phyloP scores from a whole-genome alignment of 2,113 vertebrate genomes.

The Phalacrocorax carbo region DNA sequence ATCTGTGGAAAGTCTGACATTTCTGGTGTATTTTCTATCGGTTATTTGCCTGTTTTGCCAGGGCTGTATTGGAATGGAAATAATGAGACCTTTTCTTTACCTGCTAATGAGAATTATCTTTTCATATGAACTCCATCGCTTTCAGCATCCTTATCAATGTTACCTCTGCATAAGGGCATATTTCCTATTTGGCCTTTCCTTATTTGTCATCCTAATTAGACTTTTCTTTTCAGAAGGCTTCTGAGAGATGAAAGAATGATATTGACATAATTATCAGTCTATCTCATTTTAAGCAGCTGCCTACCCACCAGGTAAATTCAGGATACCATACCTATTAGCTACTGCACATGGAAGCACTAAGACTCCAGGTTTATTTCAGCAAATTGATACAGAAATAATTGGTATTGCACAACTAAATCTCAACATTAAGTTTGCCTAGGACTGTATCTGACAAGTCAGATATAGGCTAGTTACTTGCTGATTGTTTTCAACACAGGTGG shows the following conservation, averaged over 20 bases:
- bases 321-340: neutral
- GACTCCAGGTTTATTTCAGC: neutral
- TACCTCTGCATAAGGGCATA: neutral
- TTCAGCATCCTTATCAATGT: neutral
- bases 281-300: neutral
- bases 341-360: neutral
- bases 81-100: neutral
- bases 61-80: neutral
- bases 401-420: neutral
- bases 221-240: neutral
- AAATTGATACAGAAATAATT: neutral
- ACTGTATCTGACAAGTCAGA: neutral
- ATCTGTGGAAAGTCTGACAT: neutral
- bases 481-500: neutral
- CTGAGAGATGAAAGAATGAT: neutral
- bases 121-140: neutral
- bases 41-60: neutral
- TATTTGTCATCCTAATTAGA: conserved; percentile 15
- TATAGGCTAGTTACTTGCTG: neutral
- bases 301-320: neutral
- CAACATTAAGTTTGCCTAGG: neutral
- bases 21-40: neutral
- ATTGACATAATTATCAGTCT: neutral
- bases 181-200: neutral
- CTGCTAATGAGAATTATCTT: neutral